Base-by-base conservation (phyloP, 2,797 vertebrate genomes). In the Saguinus oedipus region DNA sequence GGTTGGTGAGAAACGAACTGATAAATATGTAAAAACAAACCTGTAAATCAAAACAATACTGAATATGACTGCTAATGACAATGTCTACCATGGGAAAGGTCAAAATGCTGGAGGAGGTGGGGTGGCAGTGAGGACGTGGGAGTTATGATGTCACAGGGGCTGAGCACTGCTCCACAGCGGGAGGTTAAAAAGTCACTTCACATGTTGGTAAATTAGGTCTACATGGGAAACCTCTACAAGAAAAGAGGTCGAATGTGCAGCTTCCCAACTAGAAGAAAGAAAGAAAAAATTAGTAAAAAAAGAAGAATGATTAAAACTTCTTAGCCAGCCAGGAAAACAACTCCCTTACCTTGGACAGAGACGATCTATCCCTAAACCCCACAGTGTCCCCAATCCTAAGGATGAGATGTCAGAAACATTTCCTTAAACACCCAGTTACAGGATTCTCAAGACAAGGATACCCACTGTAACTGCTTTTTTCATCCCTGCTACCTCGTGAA, bases 211-310 rank as follows among this genome's bases (percentile, higher is more conserved):
- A 39, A 83, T 42, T 9, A 57, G 33, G 42, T 10, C 26, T 44
- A 50, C 0, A 0, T 2, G 24, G 17, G 9, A 53, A 22, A 44
- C n/a, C 19, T 57, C 14, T 8, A 22, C 0, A 15, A 81, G 46
- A 12, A 15, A 64, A 83, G 27, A 14, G 19, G 6, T 1, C 22
- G 55, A 57, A 46, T 0, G 12, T 9, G 19, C 14, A 55, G 8
- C 61, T 75, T 27, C 39, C 33, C 14, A 75, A 33, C n/a, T 27
- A 33, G 70, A 78, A 61, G n/a, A 42, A 2, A 7, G 50, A 44
- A 85, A 84, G 50, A 53, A 20, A 42, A 1, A 1, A 26, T 30
- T 24, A 39, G 44, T 46, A 78, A 94, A 15, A 6, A 74, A 82
- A 27, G 11, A 42, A 46, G 14, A 11, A 36, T 3, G 46, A 59